These are phyloP conservation scores for Mellilla xanthometata DNA, from an alignment of 2,888 invertebrate genomes.

Conservation along the genomic window DNA sequence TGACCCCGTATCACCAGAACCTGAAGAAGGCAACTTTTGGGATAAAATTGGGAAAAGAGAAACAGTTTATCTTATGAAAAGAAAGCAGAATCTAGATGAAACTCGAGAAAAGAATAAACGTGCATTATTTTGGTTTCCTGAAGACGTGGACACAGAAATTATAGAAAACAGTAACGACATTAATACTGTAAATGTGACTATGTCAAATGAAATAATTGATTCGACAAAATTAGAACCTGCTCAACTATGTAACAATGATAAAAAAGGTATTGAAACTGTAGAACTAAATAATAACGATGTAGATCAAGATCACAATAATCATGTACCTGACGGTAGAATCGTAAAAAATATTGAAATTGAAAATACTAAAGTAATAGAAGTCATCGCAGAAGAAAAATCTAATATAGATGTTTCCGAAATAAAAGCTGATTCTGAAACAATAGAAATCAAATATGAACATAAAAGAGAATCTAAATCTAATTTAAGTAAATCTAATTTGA, in stretches of 20 bases:
- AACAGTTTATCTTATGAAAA: slow-evolving; percentile 83
- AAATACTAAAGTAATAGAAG: too few species aligned
- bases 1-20: slow-evolving; percentile 57
- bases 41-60: slow-evolving; percentile 85
- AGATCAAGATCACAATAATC: too few species aligned
- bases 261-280: background rate
- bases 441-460: too few species aligned
- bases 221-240: too few species aligned
- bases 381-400: too few species aligned
- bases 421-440: too few species aligned
- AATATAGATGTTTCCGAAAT: too few species aligned
- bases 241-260: background rate
- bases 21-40: slow-evolving; percentile 84
- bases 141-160: slow-evolving; percentile 39
- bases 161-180: background rate
- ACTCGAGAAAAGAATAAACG: slow-evolving; percentile 59
- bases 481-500: too few species aligned
- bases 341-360: too few species aligned
- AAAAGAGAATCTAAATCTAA: too few species aligned
- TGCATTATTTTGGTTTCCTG: slow-evolving; percentile 66
- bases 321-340: too few species aligned
- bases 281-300: too few species aligned
- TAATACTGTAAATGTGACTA: background rate
- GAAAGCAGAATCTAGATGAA: slow-evolving; percentile 77
- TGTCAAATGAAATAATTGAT: background rate